A percentile compares a stretch with the other conserved stretches of the same genome.
Evolutionary conservation across 2,888 invertebrate species (phyloP).

Genomic region (Magallana nippona): DNA sequence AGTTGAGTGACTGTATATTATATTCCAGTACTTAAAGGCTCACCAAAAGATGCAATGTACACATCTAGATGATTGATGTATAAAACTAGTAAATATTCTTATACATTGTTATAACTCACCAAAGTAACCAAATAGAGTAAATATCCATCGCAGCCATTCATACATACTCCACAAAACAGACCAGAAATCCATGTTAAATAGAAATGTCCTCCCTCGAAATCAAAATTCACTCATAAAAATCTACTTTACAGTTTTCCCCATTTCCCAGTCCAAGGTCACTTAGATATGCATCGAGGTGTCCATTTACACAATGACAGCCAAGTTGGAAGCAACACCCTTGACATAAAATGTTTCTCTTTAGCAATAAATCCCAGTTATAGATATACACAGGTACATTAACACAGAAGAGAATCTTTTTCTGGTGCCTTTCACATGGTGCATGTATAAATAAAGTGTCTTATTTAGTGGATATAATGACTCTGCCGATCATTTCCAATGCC

Average conservation of each 20-base stretch:
- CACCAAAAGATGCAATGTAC: too few species aligned
- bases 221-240: neutral
- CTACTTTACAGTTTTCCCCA: neutral
- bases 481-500: constrained; percentile 5
- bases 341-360: constrained; percentile 5
- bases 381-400: neutral
- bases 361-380: neutral
- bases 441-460: constrained; percentile 8
- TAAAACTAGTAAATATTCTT: too few species aligned
- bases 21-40: too few species aligned
- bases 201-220: neutral
- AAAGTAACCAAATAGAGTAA: constrained; percentile 15
- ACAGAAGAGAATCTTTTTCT: neutral
- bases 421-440: neutral
- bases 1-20: too few species aligned
- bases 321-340: neutral
- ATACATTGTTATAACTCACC: neutral
- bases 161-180: neutral
- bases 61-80: too few species aligned
- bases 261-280: neutral
- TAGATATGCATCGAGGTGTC: constrained; percentile 24
- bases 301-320: constrained; percentile 5
- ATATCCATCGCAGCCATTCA: neutral
- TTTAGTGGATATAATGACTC: neutral
- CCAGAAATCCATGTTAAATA: neutral